These are phyloP conservation scores for Rhagonycha fulva DNA, from an alignment of 2,888 invertebrate species.

Conservation along the genomic window DNA sequence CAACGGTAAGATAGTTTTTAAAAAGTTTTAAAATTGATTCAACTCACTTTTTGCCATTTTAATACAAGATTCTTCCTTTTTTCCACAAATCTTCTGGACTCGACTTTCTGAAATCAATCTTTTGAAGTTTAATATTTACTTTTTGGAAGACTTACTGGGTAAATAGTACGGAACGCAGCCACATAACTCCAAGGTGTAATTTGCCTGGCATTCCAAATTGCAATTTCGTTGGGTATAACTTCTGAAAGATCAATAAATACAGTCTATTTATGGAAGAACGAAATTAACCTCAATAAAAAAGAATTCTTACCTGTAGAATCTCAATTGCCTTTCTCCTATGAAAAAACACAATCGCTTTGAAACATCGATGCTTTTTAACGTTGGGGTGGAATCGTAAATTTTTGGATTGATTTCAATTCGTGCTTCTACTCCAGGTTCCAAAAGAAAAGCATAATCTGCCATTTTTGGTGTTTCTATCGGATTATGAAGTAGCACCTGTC, in stretches of 20 bases:
- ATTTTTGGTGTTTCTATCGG: conserved; percentile 83
- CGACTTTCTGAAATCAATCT: conserved; percentile 62
- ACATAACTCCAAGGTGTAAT: conserved; percentile 67
- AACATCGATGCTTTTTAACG: conserved; percentile 63
- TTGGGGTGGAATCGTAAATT: conserved; percentile 65
- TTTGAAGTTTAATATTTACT: not conserved
- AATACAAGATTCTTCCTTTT: conserved; percentile 68
- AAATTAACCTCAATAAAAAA: no score
- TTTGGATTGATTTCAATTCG: conserved; percentile 71
- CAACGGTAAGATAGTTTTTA: not conserved
- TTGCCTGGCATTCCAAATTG: conserved; percentile 79
- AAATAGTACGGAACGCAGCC: conserved; percentile 72
- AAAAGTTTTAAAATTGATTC: not conserved
- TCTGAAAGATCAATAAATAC: conserved; percentile 52
- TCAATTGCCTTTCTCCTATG: conserved; percentile 70
- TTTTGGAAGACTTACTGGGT: conserved; percentile 66
- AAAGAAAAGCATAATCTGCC: conserved; percentile 72
- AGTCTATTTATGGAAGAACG: not conserved
- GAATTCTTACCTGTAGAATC: conserved; percentile 60
- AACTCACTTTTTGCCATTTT: conserved; percentile 53
- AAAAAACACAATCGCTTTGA: conserved; percentile 74
- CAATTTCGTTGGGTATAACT: conserved; percentile 82
- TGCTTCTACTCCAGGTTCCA: conserved; percentile 73
- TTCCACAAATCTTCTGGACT: conserved; percentile 73
- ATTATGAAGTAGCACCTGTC: conserved; percentile 75